Evolutionary conservation across 2,113 vertebrate species (phyloP).

Genomic region (Parotia lawesii): DNA sequence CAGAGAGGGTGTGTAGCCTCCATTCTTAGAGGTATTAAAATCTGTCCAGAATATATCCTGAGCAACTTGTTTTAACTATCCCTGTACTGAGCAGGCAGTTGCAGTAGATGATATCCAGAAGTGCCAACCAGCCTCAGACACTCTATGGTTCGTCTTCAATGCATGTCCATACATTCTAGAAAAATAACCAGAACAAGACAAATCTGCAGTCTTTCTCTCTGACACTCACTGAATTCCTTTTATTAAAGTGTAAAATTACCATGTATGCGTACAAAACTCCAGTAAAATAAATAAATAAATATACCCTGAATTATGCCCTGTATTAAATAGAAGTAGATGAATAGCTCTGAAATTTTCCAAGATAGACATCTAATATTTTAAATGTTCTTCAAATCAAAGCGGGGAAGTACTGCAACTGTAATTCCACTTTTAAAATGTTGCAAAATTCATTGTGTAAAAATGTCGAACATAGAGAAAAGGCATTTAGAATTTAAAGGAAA

Average conservation of each 20-base stretch:
- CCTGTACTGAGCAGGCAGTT: not conserved
- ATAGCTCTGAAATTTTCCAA: not conserved
- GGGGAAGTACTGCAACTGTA: not conserved
- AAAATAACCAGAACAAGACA: not conserved
- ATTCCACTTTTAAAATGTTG: not conserved
- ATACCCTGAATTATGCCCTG: not conserved
- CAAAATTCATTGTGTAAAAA: not conserved
- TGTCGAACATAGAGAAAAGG: not conserved
- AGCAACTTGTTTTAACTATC: not conserved
- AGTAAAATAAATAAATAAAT: not conserved
- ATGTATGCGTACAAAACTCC: not conserved
- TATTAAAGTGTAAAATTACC: not conserved
- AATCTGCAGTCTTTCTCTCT: not conserved
- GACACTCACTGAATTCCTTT: not conserved
- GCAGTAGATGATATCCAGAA: not conserved
- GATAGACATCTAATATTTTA: not conserved
- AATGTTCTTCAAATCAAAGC: not conserved
- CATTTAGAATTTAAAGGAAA: not conserved
- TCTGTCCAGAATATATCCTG: not conserved
- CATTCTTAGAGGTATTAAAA: not conserved
- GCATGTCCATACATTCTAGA: not conserved
- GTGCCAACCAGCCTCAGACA: not conserved
- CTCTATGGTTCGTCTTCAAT: not conserved
- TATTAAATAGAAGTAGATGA: not conserved
- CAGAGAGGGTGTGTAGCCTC: not conserved